Base-by-base conservation (phyloP, 2,113 vertebrate species). In the Zapus hudsonius region DNA sequence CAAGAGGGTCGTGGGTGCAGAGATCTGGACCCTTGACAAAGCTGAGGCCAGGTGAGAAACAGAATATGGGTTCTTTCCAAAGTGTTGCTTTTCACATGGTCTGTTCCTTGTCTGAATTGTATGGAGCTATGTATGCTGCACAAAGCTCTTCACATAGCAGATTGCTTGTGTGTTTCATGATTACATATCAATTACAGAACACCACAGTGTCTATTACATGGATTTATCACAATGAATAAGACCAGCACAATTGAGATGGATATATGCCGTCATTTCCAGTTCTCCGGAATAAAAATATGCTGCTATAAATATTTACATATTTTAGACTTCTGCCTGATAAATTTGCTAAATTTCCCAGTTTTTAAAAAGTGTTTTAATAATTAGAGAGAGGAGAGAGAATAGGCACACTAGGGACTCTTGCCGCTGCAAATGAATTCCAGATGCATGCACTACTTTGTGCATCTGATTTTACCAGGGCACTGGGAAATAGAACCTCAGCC, bases 131-230 rank as follows among this genome's bases (percentile, higher is more conserved):
- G 12, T 13, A 31, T 72, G 33, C 20, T 27, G 57, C 5, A 8
- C 8, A 23, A 40, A 31, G 19, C 33, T 74, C 73, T 74, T 23
- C 3, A 1, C 7, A 16, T 1, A 5, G 5, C 27, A 1, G 13
- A 9, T 5, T 11, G 31, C 20, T 36, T 4, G 42, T 38, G 4
- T 19, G 17, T 61, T n/a, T 0, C 2, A 0, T 1, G 25, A n/a
- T 27, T 84, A 29, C 25, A 29, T 22, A 3, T 1, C 59, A 29
- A 27, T 1, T 6, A 16, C 16, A 57, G 74, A 67, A 12, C 10
- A 0, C 0, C 1, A 1, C 9, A 3, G 1, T 2, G 1, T 17
- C 33, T 13, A 0, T 15, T 7, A 0, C 2, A 0, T 5, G 52
- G 17, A 15, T 42, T 64, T 16, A 20, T 74, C 40, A 19, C 31